Evolutionary conservation across 2,113 vertebrate species (phyloP).

Genomic region (Neodontobutis hainanensis): DNA sequence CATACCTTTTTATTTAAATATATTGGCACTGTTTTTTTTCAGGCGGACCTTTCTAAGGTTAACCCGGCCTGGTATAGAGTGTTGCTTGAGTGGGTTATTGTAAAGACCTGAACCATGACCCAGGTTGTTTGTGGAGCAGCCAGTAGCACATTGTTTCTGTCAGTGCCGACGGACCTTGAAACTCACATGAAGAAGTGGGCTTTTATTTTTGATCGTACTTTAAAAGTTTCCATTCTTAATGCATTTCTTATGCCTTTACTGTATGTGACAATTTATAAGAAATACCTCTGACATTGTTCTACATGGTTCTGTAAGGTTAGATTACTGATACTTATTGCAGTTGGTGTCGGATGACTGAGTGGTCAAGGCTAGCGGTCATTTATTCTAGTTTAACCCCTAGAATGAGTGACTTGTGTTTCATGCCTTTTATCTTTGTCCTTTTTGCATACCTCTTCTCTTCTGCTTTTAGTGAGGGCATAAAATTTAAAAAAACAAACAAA

Average conservation of each 20-base stretch:
- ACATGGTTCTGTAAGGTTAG: not conserved
- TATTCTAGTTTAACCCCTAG: conserved; percentile 2
- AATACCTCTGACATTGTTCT: not conserved
- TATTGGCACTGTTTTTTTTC: conserved; percentile 27
- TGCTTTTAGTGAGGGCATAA: not conserved
- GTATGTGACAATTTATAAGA: too few relatives aligned
- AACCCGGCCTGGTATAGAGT: conserved; percentile 27
- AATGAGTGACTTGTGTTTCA: conserved; percentile 5
- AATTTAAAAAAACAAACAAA: too few relatives aligned
- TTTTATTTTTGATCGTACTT: not conserved
- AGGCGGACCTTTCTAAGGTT: conserved; percentile 12
- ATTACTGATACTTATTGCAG: not conserved
- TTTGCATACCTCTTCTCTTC: not conserved
- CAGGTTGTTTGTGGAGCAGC: conserved; percentile 44
- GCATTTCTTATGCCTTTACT: too few relatives aligned
- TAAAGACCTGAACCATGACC: conserved; percentile 52
- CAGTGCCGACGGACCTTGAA: conserved; percentile 38
- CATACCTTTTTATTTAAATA: conserved; percentile 31
- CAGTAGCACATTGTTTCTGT: conserved; percentile 36
- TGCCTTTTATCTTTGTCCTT: conserved; percentile 4
- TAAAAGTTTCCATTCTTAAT: not conserved
- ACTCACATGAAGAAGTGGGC: conserved; percentile 29
- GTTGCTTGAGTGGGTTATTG: conserved; percentile 54
- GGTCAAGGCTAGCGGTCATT: not conserved
- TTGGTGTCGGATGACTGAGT: not conserved